Base-by-base conservation (phyloP, 2,797 vertebrate species). In the Merluccius polli region DNA sequence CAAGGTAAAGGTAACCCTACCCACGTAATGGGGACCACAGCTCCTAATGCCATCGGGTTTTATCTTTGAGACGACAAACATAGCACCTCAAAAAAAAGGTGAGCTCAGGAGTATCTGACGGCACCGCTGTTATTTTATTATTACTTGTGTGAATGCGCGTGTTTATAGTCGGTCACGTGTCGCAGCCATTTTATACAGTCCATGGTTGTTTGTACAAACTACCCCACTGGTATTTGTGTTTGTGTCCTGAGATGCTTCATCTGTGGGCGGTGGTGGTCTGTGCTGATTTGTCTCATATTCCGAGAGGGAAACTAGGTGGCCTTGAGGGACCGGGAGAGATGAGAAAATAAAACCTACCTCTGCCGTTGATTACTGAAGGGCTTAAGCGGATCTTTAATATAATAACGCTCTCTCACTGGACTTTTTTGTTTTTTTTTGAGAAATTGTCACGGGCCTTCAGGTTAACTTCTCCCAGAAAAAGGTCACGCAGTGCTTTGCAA, bases 1-100 rank as follows among this genome's bases (percentile, higher is more conserved):
- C 76, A 75, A 65, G 78, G 72, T 82, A 80, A 89, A 81, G 30
- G 77, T 77, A 67, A 52, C 75, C 73, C 35, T 48, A 48, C 38
- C 72, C 29, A 21, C 52, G 7, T 27, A 27, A 27, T 13, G 10
- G 59, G 10, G 24, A 65, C 59, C 59, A 27, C 59, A 24, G 21
- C 59, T 27, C 24, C 59, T 65, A 4, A 65, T 65, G 11, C 8
- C 11, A 12, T 65, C 10, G 10, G 0, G n/a, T 65, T 65, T 29
- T 11, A 24, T 65, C 24, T 65, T 27, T 2, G 59, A 65, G 59
- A 65, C 11, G 59, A 1, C n/a, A 65, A 27, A 16, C 59, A 11
- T 24, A 27, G 24, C n/a, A 3, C 10, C 1, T 12, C 59, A 24
- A 44, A 16, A 15, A 44, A 16, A 44, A 44, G 10, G 32, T 41